Conservation (phyloP, 2,797 vertebrate genomes). For the Poeciliopsis infans region DNA sequence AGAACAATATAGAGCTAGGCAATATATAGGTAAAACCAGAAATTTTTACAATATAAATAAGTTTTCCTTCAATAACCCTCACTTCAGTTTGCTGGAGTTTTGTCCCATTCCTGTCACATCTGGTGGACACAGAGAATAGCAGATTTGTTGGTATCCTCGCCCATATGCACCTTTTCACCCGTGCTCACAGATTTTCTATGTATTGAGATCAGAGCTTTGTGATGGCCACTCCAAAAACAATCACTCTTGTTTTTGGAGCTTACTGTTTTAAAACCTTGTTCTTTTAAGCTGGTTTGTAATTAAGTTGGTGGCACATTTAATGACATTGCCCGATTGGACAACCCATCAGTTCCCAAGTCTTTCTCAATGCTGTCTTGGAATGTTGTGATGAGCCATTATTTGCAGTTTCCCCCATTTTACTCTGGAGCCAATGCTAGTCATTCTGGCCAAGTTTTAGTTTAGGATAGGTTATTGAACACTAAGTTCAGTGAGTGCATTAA, state of each 20-base stretch:
- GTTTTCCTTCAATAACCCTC: neutral
- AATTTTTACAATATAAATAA: no score
- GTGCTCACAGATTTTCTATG: neutral
- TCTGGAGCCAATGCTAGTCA: neutral
- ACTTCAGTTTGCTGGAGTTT: no score
- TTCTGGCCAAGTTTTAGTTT: neutral
- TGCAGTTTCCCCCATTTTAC: neutral
- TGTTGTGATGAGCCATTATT: neutral
- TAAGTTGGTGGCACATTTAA: neutral
- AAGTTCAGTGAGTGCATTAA: neutral
- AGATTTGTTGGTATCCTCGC: neutral
- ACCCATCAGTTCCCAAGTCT: neutral
- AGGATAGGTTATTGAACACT: no score
- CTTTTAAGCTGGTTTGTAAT: neutral
- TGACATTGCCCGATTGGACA: neutral
- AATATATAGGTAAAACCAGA: no score
- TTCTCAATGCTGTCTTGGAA: neutral
- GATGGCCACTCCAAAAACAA: neutral
- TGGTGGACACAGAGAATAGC: no score
- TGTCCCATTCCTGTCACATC: no score
- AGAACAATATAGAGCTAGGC: no score
- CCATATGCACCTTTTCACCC: neutral
- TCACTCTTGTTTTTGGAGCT: no score
- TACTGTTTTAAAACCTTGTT: no score
- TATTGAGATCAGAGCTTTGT: neutral